Base-by-base conservation (phyloP, 2,113 vertebrate genomes). In the Carettochelys insculpta region DNA sequence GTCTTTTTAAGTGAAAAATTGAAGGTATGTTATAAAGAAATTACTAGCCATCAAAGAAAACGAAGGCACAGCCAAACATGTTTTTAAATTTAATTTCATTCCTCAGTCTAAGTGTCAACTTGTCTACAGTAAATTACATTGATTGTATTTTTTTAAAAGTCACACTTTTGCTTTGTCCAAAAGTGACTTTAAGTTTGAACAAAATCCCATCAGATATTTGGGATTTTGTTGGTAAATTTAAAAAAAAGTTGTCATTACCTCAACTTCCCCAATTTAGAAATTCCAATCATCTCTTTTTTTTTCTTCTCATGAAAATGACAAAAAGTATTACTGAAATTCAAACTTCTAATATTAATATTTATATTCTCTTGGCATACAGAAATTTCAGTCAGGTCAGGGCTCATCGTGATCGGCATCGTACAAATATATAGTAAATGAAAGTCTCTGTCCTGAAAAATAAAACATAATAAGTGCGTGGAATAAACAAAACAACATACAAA, bases 1-100 rank as follows among this genome's bases (percentile, higher is more conserved):
- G 95, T 92, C 92, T 96, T 96, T 86, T 97, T 94, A 97, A 96
- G 89, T 96, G 95, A 96, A 96, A 90, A 89, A 96, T 94, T 95
- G 95, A 92, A 93, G 95, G 88, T 93, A 82, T 6, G 34, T 81
- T 94, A 80, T 80, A 81, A 94, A 95, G 92, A 94, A 96, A 97
- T 65, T 87, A 94, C 86, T 85, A 96, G 85, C 88, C 89, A 94
- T 92, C 93, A 81, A 90, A 87, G 87, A 96, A 92, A 96, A 93
- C 77, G 93, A 96, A 92, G 90, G 86, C 83, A 78, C 83, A 88
- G 80, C 94, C 90, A 93, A 92, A 78, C 81, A 85, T 85, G 85
- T 93, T 95, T 96, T 96, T 84, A 93, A 95, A 95, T 95, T 92
- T 95, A 92, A 95, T 94, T 95, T 87, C 43, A 84, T 79, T 95